phyloP scores from a whole-genome alignment of 2,797 vertebrate species.

The Aldrovandia affinis region DNA sequence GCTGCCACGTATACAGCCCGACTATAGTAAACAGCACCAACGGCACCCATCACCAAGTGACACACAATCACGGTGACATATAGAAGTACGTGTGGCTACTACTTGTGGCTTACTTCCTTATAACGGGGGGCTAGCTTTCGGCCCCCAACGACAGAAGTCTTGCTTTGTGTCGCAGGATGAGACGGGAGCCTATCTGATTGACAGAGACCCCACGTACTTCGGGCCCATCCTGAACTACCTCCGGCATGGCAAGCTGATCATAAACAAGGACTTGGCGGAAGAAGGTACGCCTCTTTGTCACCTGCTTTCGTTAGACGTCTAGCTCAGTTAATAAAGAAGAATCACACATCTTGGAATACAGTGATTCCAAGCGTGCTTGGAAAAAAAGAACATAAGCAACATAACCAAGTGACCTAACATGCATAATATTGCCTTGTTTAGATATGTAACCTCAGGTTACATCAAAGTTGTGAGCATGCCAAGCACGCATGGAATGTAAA shows the following conservation, averaged over 20 bases:
- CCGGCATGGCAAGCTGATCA: conserved; percentile 91
- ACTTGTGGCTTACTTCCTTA: background rate
- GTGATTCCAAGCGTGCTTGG: background rate
- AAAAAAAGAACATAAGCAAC: no score
- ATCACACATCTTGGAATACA: background rate
- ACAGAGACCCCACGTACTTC: conserved; percentile 92
- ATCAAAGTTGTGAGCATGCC: no score
- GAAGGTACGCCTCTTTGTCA: conserved; percentile 75
- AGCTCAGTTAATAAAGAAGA: background rate
- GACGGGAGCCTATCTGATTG: conserved; percentile 91
- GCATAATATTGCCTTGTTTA: no score
- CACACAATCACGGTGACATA: background rate
- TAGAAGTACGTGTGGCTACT: background rate
- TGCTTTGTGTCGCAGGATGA: conserved; percentile 76
- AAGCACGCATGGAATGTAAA: no score
- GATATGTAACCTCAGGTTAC: no score
- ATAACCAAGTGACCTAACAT: no score
- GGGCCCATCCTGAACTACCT: conserved; percentile 94
- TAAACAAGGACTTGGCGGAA: conserved; percentile 91
- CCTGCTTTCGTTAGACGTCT: no score
- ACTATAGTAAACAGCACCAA: background rate
- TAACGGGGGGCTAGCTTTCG: background rate
- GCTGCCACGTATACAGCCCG: background rate
- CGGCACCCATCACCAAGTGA: background rate
- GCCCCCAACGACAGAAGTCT: background rate